These are phyloP conservation scores for Reinhardtius hippoglossoides DNA, from an alignment of 2,113 vertebrate genomes.

Conservation along the genomic window DNA sequence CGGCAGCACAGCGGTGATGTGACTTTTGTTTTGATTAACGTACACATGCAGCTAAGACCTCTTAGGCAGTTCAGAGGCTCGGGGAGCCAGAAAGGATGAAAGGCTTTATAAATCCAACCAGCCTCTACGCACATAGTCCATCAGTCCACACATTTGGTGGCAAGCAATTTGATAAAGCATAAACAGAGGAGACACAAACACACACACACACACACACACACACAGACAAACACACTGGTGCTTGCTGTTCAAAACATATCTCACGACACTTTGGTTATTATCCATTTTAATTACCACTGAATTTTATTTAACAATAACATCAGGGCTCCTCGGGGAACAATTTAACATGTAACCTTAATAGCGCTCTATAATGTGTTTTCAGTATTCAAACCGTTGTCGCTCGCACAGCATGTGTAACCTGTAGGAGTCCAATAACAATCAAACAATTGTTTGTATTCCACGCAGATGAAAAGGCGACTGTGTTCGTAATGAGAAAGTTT, in stretches of 20 bases:
- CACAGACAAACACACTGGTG: background rate
- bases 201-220: background rate
- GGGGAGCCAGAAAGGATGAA: constrained; percentile 39
- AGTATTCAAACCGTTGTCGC: constrained; percentile 23
- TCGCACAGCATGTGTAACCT: constrained; percentile 59
- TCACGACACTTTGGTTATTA: background rate
- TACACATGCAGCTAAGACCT: constrained; percentile 32
- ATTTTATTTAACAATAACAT: constrained; percentile 38
- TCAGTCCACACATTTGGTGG: constrained; percentile 9
- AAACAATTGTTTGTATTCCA: constrained; percentile 72
- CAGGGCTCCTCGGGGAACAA: constrained; percentile 12
- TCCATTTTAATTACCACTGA: constrained; percentile 16
- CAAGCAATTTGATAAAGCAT: no score
- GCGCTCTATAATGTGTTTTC: constrained; percentile 36
- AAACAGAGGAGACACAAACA: background rate
- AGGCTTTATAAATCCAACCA: constrained; percentile 41
- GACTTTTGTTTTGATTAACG: constrained; percentile 50
- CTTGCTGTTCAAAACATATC: background rate
- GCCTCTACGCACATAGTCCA: constrained; percentile 28
- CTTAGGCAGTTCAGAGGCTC: constrained; percentile 31
- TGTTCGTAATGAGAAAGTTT: constrained; percentile 57
- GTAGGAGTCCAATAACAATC: constrained; percentile 72
- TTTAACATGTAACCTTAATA: constrained; percentile 26
- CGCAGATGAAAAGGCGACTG: constrained; percentile 48
- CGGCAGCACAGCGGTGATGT: constrained; percentile 21